These are phyloP conservation scores for Macrophya annulata DNA, from an alignment of 2,888 invertebrate genomes.

Conservation along the genomic window DNA sequence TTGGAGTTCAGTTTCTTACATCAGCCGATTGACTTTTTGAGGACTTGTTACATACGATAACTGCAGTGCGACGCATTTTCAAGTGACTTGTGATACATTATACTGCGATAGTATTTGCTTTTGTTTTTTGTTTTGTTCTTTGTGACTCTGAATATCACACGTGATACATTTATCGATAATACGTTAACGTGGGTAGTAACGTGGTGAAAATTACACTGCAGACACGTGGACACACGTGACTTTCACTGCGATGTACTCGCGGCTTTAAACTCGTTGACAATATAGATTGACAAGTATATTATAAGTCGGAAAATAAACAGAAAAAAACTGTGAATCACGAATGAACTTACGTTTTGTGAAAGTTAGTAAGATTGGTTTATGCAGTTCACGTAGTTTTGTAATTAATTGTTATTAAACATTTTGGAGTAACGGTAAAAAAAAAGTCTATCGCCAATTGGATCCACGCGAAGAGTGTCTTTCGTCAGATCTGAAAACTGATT, in stretches of 20 bases:
- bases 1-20: background rate
- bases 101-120: too few species aligned
- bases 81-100: slow-evolving; percentile 10
- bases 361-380: background rate
- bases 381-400: background rate
- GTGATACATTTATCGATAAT: background rate
- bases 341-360: background rate
- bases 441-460: too few species aligned
- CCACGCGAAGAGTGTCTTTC: too few species aligned
- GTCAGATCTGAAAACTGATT: background rate
- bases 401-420: background rate
- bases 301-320: background rate
- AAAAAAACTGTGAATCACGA: background rate
- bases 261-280: background rate
- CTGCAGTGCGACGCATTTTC: background rate
- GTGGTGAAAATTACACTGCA: background rate
- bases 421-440: background rate
- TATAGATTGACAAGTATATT: background rate
- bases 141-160: background rate
- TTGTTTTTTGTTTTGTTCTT: too few species aligned
- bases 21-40: background rate
- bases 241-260: slow-evolving; percentile 1
- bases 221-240: background rate
- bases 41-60: background rate
- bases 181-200: background rate